phyloP scores from a whole-genome alignment of 1,140 invertebrate species.

The Colletes gigas region DNA sequence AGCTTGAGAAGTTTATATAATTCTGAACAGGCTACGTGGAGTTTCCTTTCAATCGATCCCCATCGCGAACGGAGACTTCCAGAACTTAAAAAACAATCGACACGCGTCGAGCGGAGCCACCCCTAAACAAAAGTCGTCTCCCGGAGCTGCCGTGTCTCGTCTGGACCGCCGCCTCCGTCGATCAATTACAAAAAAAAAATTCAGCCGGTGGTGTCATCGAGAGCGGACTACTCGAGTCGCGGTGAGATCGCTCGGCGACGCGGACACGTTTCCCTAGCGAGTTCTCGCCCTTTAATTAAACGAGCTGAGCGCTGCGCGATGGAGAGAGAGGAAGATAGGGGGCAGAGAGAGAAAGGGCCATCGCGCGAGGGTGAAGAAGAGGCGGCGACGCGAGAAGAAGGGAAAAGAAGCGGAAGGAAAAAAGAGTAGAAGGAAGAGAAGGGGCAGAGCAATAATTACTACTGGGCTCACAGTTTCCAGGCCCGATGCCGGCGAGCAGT shows the following conservation, averaged over 20 bases:
- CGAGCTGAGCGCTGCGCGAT: conserved; percentile 17
- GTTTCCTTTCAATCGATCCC: no score
- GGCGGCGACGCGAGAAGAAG: conserved; percentile 23
- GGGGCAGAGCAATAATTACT: conserved; percentile 72
- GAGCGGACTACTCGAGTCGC: neutral
- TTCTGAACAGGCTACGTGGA: no score
- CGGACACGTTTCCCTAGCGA: conserved; percentile 31
- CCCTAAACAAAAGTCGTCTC: neutral
- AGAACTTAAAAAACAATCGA: neutral
- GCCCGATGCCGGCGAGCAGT: conserved; percentile 68
- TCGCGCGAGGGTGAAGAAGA: neutral
- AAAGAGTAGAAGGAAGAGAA: conserved; percentile 42
- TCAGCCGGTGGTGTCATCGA: conserved; percentile 17
- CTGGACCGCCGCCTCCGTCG: neutral
- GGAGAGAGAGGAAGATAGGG: neutral
- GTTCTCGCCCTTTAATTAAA: conserved; percentile 60
- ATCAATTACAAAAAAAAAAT: conserved; percentile 12
- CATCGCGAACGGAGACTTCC: no score
- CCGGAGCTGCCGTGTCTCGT: neutral
- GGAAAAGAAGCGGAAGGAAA: conserved; percentile 27
- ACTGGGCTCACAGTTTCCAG: conserved; percentile 71
- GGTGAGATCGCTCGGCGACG: neutral
- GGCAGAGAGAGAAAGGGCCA: conserved; percentile 39
- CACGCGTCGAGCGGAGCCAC: neutral
- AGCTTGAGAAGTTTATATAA: no score